Base-by-base conservation (phyloP, 2,113 vertebrate species). In the Meles meles region DNA sequence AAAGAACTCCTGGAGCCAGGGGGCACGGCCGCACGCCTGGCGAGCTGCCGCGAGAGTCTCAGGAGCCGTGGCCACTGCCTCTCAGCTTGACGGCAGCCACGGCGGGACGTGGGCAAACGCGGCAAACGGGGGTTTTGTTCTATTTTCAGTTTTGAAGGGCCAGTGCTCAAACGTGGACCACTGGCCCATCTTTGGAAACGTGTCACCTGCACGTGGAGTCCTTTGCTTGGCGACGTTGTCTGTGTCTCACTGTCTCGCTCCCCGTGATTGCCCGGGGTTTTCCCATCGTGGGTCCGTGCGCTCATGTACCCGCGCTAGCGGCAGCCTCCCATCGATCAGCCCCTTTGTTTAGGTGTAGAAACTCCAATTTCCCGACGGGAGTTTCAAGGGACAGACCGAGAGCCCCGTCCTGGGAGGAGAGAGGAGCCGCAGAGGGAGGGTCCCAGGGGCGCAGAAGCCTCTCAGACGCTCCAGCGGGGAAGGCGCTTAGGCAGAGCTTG, bases 401-500 rank as follows among this genome's bases (percentile, higher is more conserved):
- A 31, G 14, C 37, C 9, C 39, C 34, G 25, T 11, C 44, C 44
- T 6, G 57, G 15, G 5, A n/a, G 12, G 55, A 42, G 20, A 31
- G 23, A 52, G 49, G 9, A 1, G 6, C 8, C 17, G 49, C 14
- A 4, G 14, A 76, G 27, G 17, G 34, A 49, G 44, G 0, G 31
- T 9, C 52, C 57, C 2, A 8, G 31, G 74, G 74, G 14, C 29
- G 5, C 7, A 4, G 27, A 44, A 29, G 13, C 72, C 72, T 74
- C 71, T 76, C 23, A 7, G 13, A 42, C 13, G 13, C 42, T 34
- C 17, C 4, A 12, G 17, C 1, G 76, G 79, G 17, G 34, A 57
- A 23, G 71, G 42, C 8, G 2, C 3, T 3, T 12, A 9, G 5
- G 42, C 25, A 5, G n/a, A 34, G 7, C 2, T 23, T 23, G 27